Percentiles rank a stretch among this genome's conserved stretches.
These are phyloP conservation scores for Sebastes taczanowskii DNA, from an alignment of 2,797 vertebrate genomes.

Conservation along the genomic window DNA sequence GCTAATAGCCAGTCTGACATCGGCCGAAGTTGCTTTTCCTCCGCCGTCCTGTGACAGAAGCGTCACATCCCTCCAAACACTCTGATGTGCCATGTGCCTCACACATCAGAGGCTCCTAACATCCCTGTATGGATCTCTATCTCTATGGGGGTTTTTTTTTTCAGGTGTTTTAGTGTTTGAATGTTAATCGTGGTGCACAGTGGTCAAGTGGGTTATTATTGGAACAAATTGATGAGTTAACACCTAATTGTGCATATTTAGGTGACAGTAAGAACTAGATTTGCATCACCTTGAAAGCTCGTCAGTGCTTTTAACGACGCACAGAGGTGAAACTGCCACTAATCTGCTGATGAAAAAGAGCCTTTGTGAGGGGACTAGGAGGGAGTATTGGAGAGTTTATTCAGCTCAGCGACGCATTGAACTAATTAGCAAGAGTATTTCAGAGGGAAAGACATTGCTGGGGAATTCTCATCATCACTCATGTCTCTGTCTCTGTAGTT, in stretches of 20 bases:
- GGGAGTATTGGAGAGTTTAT: conserved; percentile 19
- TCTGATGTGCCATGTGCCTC: background rate
- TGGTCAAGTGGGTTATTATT: conserved; percentile 30
- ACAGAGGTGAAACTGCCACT: conserved; percentile 8
- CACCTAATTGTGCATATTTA: conserved; percentile 10
- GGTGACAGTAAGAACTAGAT: background rate
- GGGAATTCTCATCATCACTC: conserved; percentile 44
- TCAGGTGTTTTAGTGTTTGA: conserved; percentile 4
- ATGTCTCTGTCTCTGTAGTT: conserved; percentile 33
- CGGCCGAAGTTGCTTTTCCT: conserved; percentile 11
- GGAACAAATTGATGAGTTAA: conserved; percentile 5
- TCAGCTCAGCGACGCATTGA: conserved; percentile 38
- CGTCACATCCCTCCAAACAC: background rate
- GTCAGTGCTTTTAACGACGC: conserved; percentile 9
- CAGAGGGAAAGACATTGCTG: conserved; percentile 37
- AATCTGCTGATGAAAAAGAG: conserved; percentile 44
- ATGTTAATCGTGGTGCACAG: background rate
- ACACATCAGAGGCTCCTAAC: background rate
- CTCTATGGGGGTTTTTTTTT: background rate
- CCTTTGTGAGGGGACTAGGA: conserved; percentile 6
- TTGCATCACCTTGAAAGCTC: conserved; percentile 19
- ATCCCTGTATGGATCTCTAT: background rate
- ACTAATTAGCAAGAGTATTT: conserved; percentile 61
- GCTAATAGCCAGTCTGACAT: conserved; percentile 51
- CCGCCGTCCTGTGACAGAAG: conserved; percentile 17